Percentiles rank a stretch among this genome's conserved stretches.
Conservation (phyloP, 2,113 vertebrate genomes). For the Theristicus caerulescens region DNA sequence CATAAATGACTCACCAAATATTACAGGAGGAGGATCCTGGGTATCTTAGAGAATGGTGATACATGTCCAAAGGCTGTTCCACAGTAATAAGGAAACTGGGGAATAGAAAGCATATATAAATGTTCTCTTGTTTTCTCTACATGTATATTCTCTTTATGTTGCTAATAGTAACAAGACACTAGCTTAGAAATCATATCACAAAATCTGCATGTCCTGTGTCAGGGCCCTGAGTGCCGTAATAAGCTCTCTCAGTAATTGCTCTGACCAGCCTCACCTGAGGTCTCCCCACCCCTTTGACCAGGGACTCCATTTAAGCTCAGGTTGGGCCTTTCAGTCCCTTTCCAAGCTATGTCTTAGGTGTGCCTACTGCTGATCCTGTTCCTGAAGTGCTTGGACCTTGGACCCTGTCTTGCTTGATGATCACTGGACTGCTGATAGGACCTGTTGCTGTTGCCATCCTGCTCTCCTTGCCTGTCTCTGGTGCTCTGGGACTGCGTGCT, state of each 20-base stretch:
- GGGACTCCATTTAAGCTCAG: neutral
- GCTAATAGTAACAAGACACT: neutral
- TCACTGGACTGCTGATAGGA: rapidly evolving
- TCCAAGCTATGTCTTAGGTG: rapidly evolving
- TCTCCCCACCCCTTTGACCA: neutral
- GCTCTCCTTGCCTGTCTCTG: neutral
- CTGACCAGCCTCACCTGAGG: neutral
- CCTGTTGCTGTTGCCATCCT: neutral
- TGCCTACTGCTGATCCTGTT: rapidly evolving
- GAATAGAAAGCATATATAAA: neutral
- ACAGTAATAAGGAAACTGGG: neutral
- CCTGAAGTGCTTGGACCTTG: neutral
- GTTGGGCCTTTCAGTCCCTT: rapidly evolving
- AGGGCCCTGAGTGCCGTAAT: neutral
- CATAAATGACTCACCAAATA: neutral
- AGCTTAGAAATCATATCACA: neutral
- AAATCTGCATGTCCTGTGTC: rapidly evolving
- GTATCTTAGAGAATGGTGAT: neutral
- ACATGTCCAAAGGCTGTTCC: neutral
- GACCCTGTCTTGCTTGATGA: neutral
- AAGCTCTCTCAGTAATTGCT: neutral
- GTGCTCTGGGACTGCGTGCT: neutral
- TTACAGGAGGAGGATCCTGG: neutral
- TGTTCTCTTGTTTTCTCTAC: neutral
- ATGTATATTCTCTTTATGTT: neutral